phyloP scores from a whole-genome alignment of 2,888 invertebrate genomes.

The Calliphora vomitoria region DNA sequence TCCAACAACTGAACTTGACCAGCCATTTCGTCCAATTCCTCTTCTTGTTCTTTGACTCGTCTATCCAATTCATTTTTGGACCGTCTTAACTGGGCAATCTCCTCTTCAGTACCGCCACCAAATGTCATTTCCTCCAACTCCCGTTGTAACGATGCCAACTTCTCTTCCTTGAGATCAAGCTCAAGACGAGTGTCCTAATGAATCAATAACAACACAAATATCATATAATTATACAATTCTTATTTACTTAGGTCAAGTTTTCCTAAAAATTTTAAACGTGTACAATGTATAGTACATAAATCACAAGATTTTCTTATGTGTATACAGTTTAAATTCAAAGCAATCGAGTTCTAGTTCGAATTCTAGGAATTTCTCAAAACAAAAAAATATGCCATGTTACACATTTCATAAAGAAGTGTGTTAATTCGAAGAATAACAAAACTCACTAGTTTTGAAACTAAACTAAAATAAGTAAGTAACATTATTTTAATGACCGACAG shows the following conservation, averaged over 20 bases:
- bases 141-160: constrained; percentile 90
- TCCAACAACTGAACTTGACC: constrained; percentile 95
- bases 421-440: neutral
- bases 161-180: constrained; percentile 95
- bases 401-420: constrained; percentile 7
- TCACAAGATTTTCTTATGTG: too few relatives aligned
- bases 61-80: constrained; percentile 94
- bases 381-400: constrained; percentile 1
- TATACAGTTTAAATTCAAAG: too few relatives aligned
- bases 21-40: constrained; percentile 97
- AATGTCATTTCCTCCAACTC: constrained; percentile 94
- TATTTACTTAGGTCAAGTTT: too few relatives aligned
- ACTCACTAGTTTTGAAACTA: neutral
- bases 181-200: constrained; percentile 93
- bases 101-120: constrained; percentile 93
- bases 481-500: constrained; percentile 5
- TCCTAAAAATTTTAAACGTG: too few relatives aligned
- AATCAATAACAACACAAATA: neutral
- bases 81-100: constrained; percentile 92
- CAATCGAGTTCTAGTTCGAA: neutral
- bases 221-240: neutral
- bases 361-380: neutral
- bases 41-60: constrained; percentile 94
- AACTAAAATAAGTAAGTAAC: neutral
- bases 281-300: too few relatives aligned